These are phyloP conservation scores for Noctuana brunneofusca DNA, from an alignment of 2,888 invertebrate species.

Conservation along the genomic window DNA sequence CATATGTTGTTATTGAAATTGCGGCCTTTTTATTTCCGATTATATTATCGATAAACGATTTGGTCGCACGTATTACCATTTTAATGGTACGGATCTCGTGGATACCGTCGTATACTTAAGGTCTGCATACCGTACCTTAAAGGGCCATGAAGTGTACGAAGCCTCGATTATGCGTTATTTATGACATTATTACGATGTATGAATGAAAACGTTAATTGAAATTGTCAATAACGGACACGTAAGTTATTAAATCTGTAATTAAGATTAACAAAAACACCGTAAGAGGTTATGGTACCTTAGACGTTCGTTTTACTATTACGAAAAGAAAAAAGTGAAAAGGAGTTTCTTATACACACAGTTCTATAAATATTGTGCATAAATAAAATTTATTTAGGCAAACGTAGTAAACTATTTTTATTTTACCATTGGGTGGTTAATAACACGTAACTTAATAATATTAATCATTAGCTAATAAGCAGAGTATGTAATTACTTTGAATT, in stretches of 20 bases:
- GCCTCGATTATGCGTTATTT: constrained; percentile 7
- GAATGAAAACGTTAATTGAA: constrained; percentile 17
- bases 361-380: too few species aligned
- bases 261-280: neutral
- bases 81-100: constrained; percentile 27
- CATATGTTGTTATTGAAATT: constrained; percentile 30
- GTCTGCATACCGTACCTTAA: constrained; percentile 12
- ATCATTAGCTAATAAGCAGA: too few species aligned
- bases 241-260: neutral
- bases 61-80: constrained; percentile 31
- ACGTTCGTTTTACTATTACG: too few species aligned
- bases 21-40: constrained; percentile 11
- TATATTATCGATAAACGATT: constrained; percentile 35
- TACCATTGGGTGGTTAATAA: too few species aligned
- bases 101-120: constrained; percentile 16
- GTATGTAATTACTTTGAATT: too few species aligned
- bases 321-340: too few species aligned
- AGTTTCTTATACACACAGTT: too few species aligned
- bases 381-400: too few species aligned
- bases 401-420: too few species aligned
- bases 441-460: too few species aligned
- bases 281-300: neutral
- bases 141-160: constrained; percentile 8
- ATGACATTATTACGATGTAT: constrained; percentile 11
- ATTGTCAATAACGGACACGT: too few species aligned